These are phyloP conservation scores for Anisognathus igniventris DNA, from an alignment of 2,797 vertebrate genomes.

Conservation along the genomic window DNA sequence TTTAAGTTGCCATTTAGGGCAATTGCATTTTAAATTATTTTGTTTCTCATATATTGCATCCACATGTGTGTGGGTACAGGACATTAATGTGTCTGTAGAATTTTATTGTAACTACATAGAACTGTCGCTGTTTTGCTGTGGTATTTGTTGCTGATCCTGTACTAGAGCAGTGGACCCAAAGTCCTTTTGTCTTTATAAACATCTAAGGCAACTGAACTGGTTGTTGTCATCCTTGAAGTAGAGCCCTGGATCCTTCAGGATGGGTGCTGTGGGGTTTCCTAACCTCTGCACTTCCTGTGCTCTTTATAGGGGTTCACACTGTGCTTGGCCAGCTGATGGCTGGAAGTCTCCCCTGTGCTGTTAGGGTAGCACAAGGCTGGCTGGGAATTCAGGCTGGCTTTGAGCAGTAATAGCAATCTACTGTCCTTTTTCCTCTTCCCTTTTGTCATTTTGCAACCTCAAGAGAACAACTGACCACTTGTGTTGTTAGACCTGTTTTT, in stretches of 20 bases:
- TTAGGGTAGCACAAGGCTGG: background rate
- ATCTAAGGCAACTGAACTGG: background rate
- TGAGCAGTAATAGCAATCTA: background rate
- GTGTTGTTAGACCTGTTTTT: background rate
- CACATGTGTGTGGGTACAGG: background rate
- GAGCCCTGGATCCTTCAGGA: background rate
- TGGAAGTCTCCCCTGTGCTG: background rate
- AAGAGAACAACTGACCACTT: background rate
- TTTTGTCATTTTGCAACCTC: background rate
- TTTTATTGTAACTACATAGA: background rate
- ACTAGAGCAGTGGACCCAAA: background rate
- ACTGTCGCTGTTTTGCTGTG: rapidly evolving
- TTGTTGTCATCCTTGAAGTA: background rate
- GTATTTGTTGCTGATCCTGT: background rate
- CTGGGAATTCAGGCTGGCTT: background rate
- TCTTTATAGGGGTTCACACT: background rate
- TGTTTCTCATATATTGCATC: background rate
- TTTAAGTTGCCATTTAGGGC: background rate
- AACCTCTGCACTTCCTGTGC: background rate
- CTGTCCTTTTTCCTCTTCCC: background rate
- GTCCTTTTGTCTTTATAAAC: background rate
- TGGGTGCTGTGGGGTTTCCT: background rate
- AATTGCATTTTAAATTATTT: background rate
- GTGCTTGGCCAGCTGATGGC: background rate
- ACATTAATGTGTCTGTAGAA: background rate